phyloP scores from a whole-genome alignment of 2,113 vertebrate species.

The Mesitornis unicolor region DNA sequence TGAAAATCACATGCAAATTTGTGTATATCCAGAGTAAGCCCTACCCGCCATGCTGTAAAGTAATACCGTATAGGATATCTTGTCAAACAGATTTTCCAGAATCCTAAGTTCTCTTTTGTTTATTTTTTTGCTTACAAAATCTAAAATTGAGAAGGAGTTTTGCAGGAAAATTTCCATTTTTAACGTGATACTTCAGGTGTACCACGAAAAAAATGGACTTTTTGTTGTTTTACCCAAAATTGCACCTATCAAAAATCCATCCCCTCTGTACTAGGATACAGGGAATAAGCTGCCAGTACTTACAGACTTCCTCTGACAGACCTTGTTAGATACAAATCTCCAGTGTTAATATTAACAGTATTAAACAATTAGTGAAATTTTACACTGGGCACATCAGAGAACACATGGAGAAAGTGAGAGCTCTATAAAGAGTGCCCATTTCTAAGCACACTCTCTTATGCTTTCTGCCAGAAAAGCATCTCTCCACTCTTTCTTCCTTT shows the following conservation, averaged over 20 bases:
- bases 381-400: neutral
- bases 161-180: neutral
- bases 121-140: neutral
- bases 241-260: neutral
- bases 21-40: neutral
- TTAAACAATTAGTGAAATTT: neutral
- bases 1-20: neutral
- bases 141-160: neutral
- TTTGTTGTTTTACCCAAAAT: neutral
- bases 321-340: neutral
- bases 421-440: neutral
- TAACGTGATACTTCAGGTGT: neutral
- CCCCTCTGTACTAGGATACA: neutral
- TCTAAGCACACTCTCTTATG: neutral
- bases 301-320: neutral
- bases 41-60: fast-evolving
- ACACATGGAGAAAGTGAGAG: neutral
- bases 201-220: neutral
- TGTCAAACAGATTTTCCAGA: neutral
- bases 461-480: neutral
- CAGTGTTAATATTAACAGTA: neutral
- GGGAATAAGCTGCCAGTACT: neutral
- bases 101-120: neutral
- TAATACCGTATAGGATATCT: neutral
- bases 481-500: neutral